Evolutionary conservation across 2,113 vertebrate genomes (phyloP).

Genomic region (Pteropus alecto): DNA sequence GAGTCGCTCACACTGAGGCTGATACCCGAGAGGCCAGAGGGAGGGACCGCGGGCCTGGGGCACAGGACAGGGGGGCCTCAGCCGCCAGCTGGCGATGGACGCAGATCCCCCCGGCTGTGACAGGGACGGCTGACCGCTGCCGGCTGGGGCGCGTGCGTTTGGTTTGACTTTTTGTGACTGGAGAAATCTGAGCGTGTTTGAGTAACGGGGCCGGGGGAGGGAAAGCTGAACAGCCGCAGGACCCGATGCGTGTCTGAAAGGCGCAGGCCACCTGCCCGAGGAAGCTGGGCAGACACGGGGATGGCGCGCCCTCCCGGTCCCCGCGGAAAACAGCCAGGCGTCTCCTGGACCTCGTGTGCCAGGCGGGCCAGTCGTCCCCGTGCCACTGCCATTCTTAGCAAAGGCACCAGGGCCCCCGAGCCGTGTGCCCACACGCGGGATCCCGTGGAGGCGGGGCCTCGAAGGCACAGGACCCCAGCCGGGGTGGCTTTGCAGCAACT

Average conservation of each 20-base stretch:
- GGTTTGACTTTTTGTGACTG: accelerated
- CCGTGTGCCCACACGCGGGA: too few species aligned
- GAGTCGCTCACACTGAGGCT: neutral
- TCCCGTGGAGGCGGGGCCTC: too few species aligned
- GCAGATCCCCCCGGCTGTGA: too few species aligned
- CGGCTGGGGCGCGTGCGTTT: too few species aligned
- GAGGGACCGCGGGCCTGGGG: too few species aligned
- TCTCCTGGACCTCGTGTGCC: neutral
- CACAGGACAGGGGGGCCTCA: too few species aligned
- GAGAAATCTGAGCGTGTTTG: accelerated
- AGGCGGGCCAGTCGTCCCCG: neutral
- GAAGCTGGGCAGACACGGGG: accelerated
- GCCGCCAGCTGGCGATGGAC: too few species aligned
- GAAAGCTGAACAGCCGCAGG: neutral
- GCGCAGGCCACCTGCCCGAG: accelerated
- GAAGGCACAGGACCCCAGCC: too few species aligned
- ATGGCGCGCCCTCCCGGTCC: accelerated
- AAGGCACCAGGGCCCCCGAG: neutral
- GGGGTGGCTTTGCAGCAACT: too few species aligned
- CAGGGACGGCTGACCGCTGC: too few species aligned
- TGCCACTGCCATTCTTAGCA: too few species aligned
- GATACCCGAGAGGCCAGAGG: too few species aligned
- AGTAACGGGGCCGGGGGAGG: accelerated
- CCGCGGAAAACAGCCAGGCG: accelerated
- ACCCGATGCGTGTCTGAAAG: accelerated